phyloP scores from a whole-genome alignment of 2,113 vertebrate genomes.

The Pan troglodytes region DNA sequence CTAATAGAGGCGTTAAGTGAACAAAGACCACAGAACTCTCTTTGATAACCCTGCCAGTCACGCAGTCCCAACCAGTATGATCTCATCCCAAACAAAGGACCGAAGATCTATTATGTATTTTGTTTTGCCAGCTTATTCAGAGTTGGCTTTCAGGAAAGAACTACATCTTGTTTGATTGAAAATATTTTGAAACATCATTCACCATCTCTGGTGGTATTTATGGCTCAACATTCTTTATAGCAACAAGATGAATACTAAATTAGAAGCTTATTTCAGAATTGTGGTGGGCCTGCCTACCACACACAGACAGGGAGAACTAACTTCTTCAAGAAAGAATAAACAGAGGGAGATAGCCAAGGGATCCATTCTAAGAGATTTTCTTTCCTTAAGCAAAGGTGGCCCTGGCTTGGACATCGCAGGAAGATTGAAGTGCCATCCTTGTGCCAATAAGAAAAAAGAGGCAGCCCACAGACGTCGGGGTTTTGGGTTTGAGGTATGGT shows the following conservation, averaged over 20 bases:
- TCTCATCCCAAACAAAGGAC: background rate
- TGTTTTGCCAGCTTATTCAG: background rate
- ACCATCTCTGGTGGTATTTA: background rate
- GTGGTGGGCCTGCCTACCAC: background rate
- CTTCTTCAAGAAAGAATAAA: background rate
- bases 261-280: background rate
- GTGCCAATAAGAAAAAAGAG: background rate
- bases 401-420: background rate
- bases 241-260: background rate
- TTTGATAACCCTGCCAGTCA: background rate
- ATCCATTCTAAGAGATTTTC: background rate
- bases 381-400: background rate
- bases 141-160: background rate
- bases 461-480: accelerated
- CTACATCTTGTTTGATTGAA: background rate
- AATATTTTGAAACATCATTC: background rate
- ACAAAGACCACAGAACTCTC: background rate
- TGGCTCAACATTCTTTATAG: background rate
- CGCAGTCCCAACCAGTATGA: background rate
- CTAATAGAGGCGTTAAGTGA: background rate
- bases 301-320: background rate
- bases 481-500: background rate
- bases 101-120: background rate
- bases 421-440: background rate
- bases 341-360: background rate